Percentiles rank a stretch among this genome's conserved stretches.
phyloP scores from a whole-genome alignment of 2,797 vertebrate genomes.

The Ptychobarbus kaznakovi region DNA sequence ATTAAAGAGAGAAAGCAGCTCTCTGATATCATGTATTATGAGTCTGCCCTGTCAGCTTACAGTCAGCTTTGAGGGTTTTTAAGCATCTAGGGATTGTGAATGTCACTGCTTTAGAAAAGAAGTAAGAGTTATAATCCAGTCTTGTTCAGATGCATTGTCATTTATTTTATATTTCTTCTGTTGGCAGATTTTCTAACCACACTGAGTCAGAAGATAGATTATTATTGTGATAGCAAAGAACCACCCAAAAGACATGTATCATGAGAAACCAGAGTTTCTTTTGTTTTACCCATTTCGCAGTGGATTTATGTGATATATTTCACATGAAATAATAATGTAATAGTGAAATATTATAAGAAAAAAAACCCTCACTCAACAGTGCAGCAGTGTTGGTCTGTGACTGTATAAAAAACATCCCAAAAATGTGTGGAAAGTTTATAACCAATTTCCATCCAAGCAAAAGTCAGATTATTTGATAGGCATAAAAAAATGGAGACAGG shows the following conservation, averaged over 20 bases:
- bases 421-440: neutral
- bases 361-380: neutral
- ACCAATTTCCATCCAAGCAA: neutral
- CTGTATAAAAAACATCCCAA: neutral
- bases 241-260: neutral
- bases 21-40: neutral
- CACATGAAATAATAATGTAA: neutral
- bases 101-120: slow-evolving; percentile 32
- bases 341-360: neutral
- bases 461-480: slow-evolving; percentile 6
- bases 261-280: neutral
- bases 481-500: neutral
- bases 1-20: neutral
- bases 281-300: neutral
- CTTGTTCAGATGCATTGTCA: slow-evolving; percentile 1
- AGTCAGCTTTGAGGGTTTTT: slow-evolving; percentile 29
- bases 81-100: slow-evolving; percentile 16
- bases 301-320: neutral
- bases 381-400: neutral
- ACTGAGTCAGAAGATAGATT: neutral
- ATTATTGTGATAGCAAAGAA: neutral
- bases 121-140: neutral
- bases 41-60: slow-evolving; percentile 18
- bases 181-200: slow-evolving; percentile 2
- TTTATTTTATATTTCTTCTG: neutral